Base-by-base conservation (phyloP, 2,888 invertebrate species). In the Venustoraphidia nigricollis region DNA sequence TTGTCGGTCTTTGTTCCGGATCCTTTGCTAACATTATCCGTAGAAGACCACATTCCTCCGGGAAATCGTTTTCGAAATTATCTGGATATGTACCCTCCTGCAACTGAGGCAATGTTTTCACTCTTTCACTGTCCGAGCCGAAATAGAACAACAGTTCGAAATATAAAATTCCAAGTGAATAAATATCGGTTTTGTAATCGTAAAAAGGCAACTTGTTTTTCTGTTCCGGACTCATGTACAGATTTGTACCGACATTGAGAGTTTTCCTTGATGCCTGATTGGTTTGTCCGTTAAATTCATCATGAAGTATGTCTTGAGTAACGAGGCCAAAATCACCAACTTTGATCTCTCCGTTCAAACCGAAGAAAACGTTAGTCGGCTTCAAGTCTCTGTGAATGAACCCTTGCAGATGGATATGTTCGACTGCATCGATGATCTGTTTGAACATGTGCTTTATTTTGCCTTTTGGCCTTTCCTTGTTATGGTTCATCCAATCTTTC, bases 201-300 rank as follows among this genome's bases (percentile, higher is more conserved):
- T 92, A 92, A 2, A 78, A 75, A 36, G 75, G 72, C 0, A 86
- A 82, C 10, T 72, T 69, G 3, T 6, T 27, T 34, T 82, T 69
- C 69, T 96, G 96, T 63, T 98, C 97, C 1, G 97, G 97, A 38
- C 95, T 94, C 97, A 98, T 98, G 67, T 98, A 98, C 2, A 96
- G 72, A 53, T 86, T 83, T 0, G 98, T 98, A 34, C 97, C 93
- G 76, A 59, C 27, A 6, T 27, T 6, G 3, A 27, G 5, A 27
- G 27, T 27, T 27, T 27, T 27, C 27, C 27, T 6, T 3, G 3
- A 6, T 27, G 27, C 27, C 5, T 6, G 27, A 6, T 27, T 6
- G 27, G 27, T 27, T 27, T 27, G 27, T 27, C 3, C 27, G 27
- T 6, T 6, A 1, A 6, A 27, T 27, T 27, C 27, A 27, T 27